phyloP scores from a whole-genome alignment of 2,113 vertebrate genomes.

The Seriola quinqueradiata region DNA sequence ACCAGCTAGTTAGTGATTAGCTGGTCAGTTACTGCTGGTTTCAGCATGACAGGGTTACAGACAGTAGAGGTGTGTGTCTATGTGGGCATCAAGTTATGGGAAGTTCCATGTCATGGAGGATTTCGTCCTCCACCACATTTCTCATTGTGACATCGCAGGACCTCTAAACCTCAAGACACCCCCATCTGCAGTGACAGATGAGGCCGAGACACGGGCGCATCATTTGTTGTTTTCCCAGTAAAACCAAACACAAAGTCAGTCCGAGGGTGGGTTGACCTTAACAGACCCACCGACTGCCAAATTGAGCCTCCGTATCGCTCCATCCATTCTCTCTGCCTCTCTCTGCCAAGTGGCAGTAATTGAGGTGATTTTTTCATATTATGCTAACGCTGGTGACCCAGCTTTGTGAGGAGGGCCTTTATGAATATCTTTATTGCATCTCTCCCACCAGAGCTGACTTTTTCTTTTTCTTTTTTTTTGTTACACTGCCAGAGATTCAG shows the following conservation, averaged over 20 bases:
- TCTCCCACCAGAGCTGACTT: conserved; percentile 30
- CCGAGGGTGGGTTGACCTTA: conserved; percentile 60
- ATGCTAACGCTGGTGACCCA: conserved; percentile 49
- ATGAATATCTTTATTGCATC: conserved; percentile 62
- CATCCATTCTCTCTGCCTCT: conserved; percentile 49
- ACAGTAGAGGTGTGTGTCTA: not conserved
- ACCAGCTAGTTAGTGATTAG: not conserved
- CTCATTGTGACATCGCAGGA: conserved; percentile 3
- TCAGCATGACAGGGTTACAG: not conserved
- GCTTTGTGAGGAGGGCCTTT: conserved; percentile 43
- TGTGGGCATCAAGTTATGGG: not conserved
- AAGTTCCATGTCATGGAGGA: not conserved
- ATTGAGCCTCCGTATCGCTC: conserved; percentile 41
- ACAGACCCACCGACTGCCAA: conserved; percentile 29
- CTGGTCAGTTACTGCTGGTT: not conserved
- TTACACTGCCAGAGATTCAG: conserved; percentile 42
- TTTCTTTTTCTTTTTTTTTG: conserved; percentile 14
- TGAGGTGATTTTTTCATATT: conserved; percentile 69
- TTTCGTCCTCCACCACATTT: conserved; percentile 1
- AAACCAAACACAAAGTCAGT: conserved; percentile 45
- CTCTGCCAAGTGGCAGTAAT: conserved; percentile 61
- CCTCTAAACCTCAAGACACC: not conserved
- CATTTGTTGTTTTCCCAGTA: conserved; percentile 44
- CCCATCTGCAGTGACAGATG: conserved; percentile 39
- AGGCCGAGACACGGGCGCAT: not conserved